A percentile compares a stretch with the other conserved stretches of the same genome.
Conservation (phyloP, 2,113 vertebrate species). For the Tiliqua scincoides region DNA sequence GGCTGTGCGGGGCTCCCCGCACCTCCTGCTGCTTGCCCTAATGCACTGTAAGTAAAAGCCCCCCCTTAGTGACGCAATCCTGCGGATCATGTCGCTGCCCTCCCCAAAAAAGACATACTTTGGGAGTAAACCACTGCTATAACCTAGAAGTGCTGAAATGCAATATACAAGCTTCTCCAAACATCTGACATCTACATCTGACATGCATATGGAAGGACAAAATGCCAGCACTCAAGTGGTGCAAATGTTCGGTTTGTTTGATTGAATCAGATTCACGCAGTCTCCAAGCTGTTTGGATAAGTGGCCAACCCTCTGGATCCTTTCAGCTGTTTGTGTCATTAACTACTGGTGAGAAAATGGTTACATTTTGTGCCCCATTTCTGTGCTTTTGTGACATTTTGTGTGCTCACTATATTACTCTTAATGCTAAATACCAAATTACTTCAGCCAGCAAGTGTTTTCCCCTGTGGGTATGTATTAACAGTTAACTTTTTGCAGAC, state of each 20-base stretch:
- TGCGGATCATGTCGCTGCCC: no score
- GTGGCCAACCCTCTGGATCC: not conserved
- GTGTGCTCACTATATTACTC: conserved; percentile 13
- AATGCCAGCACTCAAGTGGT: not conserved
- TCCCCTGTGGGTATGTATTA: conserved; percentile 63
- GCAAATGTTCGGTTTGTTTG: not conserved
- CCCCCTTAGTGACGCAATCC: no score
- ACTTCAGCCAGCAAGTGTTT: conserved; percentile 57
- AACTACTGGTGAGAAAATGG: not conserved
- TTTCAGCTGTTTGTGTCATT: conserved; percentile 1
- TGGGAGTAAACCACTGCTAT: no score
- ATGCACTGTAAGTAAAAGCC: no score
- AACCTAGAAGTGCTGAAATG: not conserved
- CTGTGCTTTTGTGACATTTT: not conserved
- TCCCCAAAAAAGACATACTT: no score
- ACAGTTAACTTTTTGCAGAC: conserved; percentile 73
- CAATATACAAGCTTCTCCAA: not conserved
- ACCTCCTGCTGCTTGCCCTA: no score
- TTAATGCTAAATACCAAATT: conserved; percentile 49
- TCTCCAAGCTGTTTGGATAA: not conserved
- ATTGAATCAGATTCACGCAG: not conserved
- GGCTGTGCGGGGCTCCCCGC: no score
- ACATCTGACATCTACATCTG: not conserved
- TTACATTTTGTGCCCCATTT: not conserved
- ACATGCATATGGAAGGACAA: not conserved